phyloP scores from a whole-genome alignment of 2,113 vertebrate species.

The Boulengeromyrus knoepffleri region DNA sequence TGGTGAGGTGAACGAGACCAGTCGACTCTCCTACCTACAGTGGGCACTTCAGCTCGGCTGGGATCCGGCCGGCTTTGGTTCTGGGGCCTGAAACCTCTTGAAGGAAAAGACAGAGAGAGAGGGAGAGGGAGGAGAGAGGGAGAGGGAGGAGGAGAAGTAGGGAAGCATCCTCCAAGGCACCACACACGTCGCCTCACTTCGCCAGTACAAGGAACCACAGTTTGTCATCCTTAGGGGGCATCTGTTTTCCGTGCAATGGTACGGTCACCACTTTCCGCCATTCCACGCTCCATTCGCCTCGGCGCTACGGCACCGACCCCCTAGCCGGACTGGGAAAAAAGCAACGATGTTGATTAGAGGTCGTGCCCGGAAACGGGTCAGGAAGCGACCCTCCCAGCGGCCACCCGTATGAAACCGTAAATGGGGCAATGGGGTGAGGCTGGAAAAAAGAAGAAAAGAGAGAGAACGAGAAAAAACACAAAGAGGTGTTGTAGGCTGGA shows the following conservation, averaged over 20 bases:
- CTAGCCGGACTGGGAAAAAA: too few relatives aligned
- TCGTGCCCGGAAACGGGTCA: background rate
- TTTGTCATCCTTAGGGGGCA: background rate
- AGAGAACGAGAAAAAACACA: background rate
- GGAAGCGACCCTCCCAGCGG: background rate
- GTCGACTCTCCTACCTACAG: constrained; percentile 40
- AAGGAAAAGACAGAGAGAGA: background rate
- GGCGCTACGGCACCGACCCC: background rate
- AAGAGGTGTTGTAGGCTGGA: background rate
- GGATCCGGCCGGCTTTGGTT: constrained; percentile 37
- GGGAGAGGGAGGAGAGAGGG: background rate
- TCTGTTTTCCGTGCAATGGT: background rate
- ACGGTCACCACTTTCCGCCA: background rate
- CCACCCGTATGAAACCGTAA: background rate
- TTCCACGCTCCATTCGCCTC: background rate
- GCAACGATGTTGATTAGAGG: background rate
- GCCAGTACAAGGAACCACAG: background rate
- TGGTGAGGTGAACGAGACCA: constrained; percentile 55
- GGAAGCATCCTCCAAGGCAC: background rate
- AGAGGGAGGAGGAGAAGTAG: background rate
- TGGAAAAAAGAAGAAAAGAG: background rate
- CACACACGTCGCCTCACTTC: background rate
- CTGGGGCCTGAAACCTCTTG: constrained; percentile 20
- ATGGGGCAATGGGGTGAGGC: background rate
- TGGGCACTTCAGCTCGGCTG: constrained; percentile 24